phyloP scores from a whole-genome alignment of 2,888 invertebrate species.

The Idaea biselata region DNA sequence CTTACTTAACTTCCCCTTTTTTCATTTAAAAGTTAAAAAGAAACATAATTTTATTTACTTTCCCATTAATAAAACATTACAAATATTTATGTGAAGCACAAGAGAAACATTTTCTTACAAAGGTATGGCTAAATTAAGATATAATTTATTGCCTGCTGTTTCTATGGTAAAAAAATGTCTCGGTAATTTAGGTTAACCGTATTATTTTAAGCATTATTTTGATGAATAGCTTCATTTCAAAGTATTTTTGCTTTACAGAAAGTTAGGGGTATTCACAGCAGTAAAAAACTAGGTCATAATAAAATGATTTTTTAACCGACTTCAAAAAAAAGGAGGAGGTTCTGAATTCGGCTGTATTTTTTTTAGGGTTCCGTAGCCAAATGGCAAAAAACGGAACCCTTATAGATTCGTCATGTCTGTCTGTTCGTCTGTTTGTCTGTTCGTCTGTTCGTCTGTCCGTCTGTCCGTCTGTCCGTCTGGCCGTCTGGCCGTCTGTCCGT shows the following conservation, averaged over 20 bases:
- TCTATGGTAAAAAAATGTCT: not conserved
- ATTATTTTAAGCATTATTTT: constrained; percentile 1
- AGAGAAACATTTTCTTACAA: not conserved
- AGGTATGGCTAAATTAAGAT: not conserved
- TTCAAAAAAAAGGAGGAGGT: too few species aligned
- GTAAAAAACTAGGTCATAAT: not conserved
- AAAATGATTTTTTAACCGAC: too few species aligned
- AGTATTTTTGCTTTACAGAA: not conserved
- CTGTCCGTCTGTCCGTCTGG: too few species aligned
- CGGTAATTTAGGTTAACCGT: not conserved
- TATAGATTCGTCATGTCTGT: too few species aligned
- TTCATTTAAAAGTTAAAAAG: not conserved
- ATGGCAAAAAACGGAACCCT: too few species aligned
- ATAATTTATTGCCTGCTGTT: not conserved
- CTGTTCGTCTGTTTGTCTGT: too few species aligned
- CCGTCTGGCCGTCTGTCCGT: too few species aligned
- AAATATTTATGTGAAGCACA: not conserved
- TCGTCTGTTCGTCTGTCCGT: too few species aligned
- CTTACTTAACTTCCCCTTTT: too few species aligned
- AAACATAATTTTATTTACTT: not conserved
- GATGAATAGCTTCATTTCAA: not conserved
- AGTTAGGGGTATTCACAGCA: not conserved
- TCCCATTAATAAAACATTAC: not conserved
- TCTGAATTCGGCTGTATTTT: too few species aligned
- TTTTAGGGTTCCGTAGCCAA: too few species aligned